A percentile compares a stretch with the other conserved stretches of the same genome.
Evolutionary conservation across 2,888 invertebrate species (phyloP).

Genomic region (Xestia xanthographa): DNA sequence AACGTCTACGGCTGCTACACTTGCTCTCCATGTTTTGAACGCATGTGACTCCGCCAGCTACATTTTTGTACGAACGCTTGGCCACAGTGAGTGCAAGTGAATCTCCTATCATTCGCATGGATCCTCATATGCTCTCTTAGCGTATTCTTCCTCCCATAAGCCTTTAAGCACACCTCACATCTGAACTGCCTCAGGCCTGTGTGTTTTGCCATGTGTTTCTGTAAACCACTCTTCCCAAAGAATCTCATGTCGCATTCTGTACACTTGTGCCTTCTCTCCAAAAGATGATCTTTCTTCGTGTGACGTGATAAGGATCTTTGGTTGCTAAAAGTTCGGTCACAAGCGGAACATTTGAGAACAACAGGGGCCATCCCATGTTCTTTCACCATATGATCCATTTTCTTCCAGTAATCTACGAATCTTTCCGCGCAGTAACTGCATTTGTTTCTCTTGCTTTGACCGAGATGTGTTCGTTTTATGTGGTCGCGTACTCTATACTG

Average conservation of each 20-base stretch:
- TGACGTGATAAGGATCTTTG: conserved; percentile 75
- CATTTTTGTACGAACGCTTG: conserved; percentile 76
- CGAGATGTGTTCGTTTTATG: conserved; percentile 61
- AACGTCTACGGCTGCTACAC: conserved; percentile 36
- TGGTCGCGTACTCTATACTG: conserved; percentile 64
- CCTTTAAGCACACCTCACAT: conserved; percentile 79
- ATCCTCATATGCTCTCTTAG: conserved; percentile 78
- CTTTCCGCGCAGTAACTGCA: conserved; percentile 75
- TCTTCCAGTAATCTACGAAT: conserved; percentile 78
- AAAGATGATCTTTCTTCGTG: conserved; percentile 81
- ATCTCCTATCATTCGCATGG: conserved; percentile 71
- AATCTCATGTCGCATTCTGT: conserved; percentile 83
- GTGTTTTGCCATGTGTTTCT: conserved; percentile 79
- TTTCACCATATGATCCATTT: conserved; percentile 77
- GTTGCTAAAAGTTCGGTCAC: conserved; percentile 76
- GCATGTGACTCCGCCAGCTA: conserved; percentile 83
- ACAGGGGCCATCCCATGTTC: conserved; percentile 75
- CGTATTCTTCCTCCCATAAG: conserved; percentile 76
- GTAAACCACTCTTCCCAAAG: conserved; percentile 71
- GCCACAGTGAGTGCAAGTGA: conserved; percentile 71
- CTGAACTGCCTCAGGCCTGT: conserved; percentile 75
- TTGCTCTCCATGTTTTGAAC: conserved; percentile 72
- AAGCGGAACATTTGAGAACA: conserved; percentile 77
- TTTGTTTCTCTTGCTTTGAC: conserved; percentile 70
- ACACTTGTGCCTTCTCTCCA: conserved; percentile 83